Base-by-base conservation (phyloP, 1,140 invertebrate species). In the Hirudo medicinalis region DNA sequence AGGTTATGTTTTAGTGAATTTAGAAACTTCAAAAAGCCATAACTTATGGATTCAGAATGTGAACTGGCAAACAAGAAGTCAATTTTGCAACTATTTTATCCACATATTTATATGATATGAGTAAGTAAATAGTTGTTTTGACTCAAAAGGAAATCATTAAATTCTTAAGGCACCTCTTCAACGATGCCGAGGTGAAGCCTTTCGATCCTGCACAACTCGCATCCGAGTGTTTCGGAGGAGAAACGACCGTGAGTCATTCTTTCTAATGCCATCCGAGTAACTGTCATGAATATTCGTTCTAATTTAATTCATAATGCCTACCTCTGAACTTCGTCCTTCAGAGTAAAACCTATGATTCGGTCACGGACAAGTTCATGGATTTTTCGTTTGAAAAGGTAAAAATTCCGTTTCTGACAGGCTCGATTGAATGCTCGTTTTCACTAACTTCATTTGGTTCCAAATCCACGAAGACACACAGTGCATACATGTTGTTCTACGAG, bases 401-500 rank as follows among this genome's bases (percentile, higher is more conserved):
- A 19, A 72, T 68, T 49, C 9, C 9, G 1, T n/a, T n/a, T n/a
- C n/a, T n/a, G n/a, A n/a, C n/a, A 15, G 11, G 11, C 43, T 49
- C 53, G 19, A 19, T 13, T n/a, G 29, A 66, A 6, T 63, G 11
- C 9, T 27, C 8, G 15, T 49, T 36, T 68, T 68, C 36, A 29
- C 6, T 55, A n/a, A 22, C 25, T 8, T 72, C 71, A 49, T 32
- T 60, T 40, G 53, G 27, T 19, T 40, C 25, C 68, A n/a, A 22
- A 19, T 70, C 29, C 71, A 22, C 54, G 20, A 20, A 83, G 83
- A 95, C 92, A 0, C 96, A 97, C 79, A 94, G 91, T 78, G 94
- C 94, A 0, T 97, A 97, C 78, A 97, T 97, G 94, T 80, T 97
- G 66, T 96, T 97, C 79, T 97, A 97, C 80, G 91, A 96, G 80